These are phyloP conservation scores for Chondrilla cf. caribensis DNA, from an alignment of 37 sponge, comb jelly and placozoan genomes.

Conservation along the genomic window DNA sequence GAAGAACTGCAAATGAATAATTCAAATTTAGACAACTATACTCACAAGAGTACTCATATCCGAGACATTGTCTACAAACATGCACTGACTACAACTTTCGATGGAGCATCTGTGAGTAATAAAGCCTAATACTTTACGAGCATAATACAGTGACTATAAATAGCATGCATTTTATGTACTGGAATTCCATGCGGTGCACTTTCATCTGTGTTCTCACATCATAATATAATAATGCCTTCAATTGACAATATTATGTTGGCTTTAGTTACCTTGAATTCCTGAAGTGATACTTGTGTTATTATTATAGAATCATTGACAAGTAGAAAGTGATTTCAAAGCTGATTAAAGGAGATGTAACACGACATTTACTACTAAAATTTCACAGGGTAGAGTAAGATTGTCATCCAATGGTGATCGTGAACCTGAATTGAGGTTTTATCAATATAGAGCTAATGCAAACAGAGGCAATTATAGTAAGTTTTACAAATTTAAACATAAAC, in stretches of 20 bases:
- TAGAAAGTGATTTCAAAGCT: too few species aligned
- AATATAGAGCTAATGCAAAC: constrained; percentile 14
- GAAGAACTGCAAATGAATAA: not conserved
- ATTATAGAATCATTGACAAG: too few species aligned
- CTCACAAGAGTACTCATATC: not conserved
- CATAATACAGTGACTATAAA: not conserved
- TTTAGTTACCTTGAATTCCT: too few species aligned
- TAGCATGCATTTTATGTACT: not conserved
- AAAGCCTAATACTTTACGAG: not conserved
- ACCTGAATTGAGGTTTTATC: constrained; percentile 37
- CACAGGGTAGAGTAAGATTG: not conserved
- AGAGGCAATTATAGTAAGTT: not conserved
- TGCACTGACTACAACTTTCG: constrained; percentile 8
- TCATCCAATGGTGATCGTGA: constrained; percentile 22
- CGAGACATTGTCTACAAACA: not conserved
- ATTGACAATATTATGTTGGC: too few species aligned
- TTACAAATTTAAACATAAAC: too few species aligned
- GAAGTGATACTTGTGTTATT: too few species aligned
- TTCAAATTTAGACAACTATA: not conserved
- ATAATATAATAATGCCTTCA: too few species aligned
- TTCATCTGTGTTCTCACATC: too few species aligned
- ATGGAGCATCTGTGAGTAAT: constrained; percentile 37
- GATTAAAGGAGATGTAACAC: too few species aligned
- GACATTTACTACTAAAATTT: too few species aligned
- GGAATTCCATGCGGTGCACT: not conserved